A percentile compares a stretch with the other conserved stretches of the same genome.
phyloP scores from a whole-genome alignment of 2,888 invertebrate genomes.

The Anoplius nigerrimus region DNA sequence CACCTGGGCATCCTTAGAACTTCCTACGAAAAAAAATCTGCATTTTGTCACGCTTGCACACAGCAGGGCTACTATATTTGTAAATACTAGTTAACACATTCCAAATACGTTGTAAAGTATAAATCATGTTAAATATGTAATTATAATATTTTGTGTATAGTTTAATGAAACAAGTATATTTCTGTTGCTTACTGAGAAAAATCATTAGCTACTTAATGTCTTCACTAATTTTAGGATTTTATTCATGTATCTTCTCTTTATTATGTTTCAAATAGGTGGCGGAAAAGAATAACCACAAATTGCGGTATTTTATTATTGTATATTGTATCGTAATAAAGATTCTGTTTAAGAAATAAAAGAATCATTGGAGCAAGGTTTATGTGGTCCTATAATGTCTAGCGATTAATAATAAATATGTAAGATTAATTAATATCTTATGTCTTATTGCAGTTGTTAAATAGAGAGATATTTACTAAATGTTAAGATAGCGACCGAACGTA shows the following conservation, averaged over 20 bases:
- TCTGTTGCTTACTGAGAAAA: conserved; percentile 73
- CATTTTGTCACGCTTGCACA: conserved; percentile 74
- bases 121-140: conserved; percentile 74
- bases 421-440: conserved; percentile 55
- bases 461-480: conserved; percentile 72
- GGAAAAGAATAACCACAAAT: conserved; percentile 68
- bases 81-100: conserved; percentile 75
- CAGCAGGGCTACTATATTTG: conserved; percentile 73
- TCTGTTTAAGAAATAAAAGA: conserved; percentile 68
- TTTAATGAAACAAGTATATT: conserved; percentile 74
- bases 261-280: conserved; percentile 68
- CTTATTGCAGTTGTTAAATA: conserved; percentile 72
- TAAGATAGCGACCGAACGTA: conserved; percentile 68
- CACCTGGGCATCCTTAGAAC: conserved; percentile 69
- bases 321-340: conserved; percentile 69
- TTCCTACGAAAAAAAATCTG: conserved; percentile 66
- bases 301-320: conserved; percentile 72
- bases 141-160: conserved; percentile 75
- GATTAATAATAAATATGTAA: conserved; percentile 60
- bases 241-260: conserved; percentile 56
- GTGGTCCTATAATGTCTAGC: conserved; percentile 73
- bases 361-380: conserved; percentile 74
- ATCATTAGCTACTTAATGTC: conserved; percentile 73
- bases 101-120: conserved; percentile 74
- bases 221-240: conserved; percentile 69